These are phyloP conservation scores for Zoanthus gigantus DNA, from an alignment of 92 coral and sea anemone genomes.

Conservation along the genomic window DNA sequence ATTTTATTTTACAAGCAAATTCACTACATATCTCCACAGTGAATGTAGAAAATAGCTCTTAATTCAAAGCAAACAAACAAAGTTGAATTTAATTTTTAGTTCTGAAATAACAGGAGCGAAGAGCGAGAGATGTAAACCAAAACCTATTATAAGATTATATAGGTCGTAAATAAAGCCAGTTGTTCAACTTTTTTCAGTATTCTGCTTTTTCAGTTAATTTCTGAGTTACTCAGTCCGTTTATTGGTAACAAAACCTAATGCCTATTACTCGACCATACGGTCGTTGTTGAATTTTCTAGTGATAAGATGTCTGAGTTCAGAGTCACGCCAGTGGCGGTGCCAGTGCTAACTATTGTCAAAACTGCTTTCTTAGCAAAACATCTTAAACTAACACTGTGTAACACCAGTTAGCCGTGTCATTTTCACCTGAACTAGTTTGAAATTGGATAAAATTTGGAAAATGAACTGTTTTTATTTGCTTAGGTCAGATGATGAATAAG, in stretches of 20 bases:
- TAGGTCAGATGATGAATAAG: not conserved
- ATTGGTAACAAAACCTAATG: too few species aligned
- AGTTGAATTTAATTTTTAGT: not conserved
- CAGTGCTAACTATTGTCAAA: not conserved
- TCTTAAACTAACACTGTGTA: too few species aligned
- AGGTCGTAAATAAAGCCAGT: not conserved
- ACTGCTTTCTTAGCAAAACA: not conserved
- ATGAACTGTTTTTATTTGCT: too few species aligned
- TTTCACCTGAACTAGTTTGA: not conserved
- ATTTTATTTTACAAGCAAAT: slow-evolving; percentile 18
- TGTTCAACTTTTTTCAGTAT: too few species aligned
- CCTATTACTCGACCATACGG: too few species aligned
- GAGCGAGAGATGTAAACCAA: not conserved
- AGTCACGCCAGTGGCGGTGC: not conserved
- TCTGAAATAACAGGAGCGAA: not conserved
- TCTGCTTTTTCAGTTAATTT: too few species aligned
- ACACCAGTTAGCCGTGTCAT: not conserved
- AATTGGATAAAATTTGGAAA: too few species aligned
- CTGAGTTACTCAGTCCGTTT: too few species aligned
- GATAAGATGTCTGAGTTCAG: too few species aligned
- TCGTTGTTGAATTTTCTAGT: too few species aligned
- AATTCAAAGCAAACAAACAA: not conserved
- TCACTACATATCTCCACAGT: slow-evolving; percentile 18
- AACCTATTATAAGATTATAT: too few species aligned
- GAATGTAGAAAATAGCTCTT: slow-evolving; percentile 5